Evolutionary conservation across 2,797 vertebrate species (phyloP).

Genomic region (Danio kyathit): DNA sequence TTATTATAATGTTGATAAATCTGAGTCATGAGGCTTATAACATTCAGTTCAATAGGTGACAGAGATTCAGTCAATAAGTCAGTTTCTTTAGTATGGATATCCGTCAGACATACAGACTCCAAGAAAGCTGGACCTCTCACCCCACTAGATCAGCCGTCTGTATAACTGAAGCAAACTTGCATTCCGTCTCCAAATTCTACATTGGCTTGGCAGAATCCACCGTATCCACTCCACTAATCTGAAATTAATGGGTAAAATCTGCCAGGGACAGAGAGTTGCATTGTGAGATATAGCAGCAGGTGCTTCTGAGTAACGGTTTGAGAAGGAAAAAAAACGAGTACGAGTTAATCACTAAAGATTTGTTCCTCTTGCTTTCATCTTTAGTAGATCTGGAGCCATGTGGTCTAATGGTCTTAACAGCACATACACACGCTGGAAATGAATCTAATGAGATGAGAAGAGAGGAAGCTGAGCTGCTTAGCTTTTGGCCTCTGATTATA

Average conservation of each 20-base stretch:
- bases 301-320: slow-evolving; percentile 58
- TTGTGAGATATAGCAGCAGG: slow-evolving; percentile 65
- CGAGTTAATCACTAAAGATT: slow-evolving; percentile 70
- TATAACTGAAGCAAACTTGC: background rate
- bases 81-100: slow-evolving; percentile 6
- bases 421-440: slow-evolving; percentile 46
- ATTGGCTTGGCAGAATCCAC: slow-evolving; percentile 37
- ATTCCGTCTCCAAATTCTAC: slow-evolving; percentile 20
- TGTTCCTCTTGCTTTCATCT: slow-evolving; percentile 67
- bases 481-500: slow-evolving; percentile 55
- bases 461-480: slow-evolving; percentile 52
- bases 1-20: background rate
- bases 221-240: slow-evolving; percentile 62
- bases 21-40: background rate
- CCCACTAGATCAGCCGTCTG: background rate
- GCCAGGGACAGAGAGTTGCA: slow-evolving; percentile 61
- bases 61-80: background rate
- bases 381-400: slow-evolving; percentile 62
- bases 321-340: slow-evolving; percentile 61
- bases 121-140: slow-evolving; percentile 9
- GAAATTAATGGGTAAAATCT: slow-evolving; percentile 67
- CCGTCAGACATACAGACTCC: slow-evolving; percentile 29
- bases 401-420: slow-evolving; percentile 61
- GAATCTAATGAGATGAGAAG: slow-evolving; percentile 56
- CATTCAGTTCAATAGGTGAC: background rate